Evolutionary conservation across 2,888 invertebrate genomes (phyloP), one percentile per base, ranked within the genome.

Genomic region (Acronicta psi): DNA sequence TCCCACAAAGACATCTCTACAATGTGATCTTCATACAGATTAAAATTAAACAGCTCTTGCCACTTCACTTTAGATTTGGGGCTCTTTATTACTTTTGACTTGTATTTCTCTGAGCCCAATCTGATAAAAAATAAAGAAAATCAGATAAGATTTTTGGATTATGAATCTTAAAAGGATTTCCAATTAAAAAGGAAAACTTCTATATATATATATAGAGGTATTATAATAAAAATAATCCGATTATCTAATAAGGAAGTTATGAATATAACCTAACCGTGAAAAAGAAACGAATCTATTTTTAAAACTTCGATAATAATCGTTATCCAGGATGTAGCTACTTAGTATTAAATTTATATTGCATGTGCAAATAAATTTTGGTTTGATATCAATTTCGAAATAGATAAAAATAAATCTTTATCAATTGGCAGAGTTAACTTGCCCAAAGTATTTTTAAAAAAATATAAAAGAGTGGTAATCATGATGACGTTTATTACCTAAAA

Each of bases 31-130:
- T 99, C 98, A 88, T 97, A 99, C 54, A 99, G 95, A 90, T 98
- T 98, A 37, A 99, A 95, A 90, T 99, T 98, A 86, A 99, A 98
- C 89, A 99, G 97, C 87, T 99, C 99, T 80, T 98, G 93, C 99
- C 99, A 99, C 80, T 97, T 94, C 3, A 97, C 96, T 84, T 72
- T 66, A 0, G 79, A 40, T 4, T 69, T 64, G 14, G 76, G 69
- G 52, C 97, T 96, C 95, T 96, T 96, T 55, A 96, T 94, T 67
- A 96, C 94, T 90, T 99, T 98, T 79, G 98, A 98, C 94, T 99
- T 99, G 91, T 97, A 98, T 92, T 99, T 99, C 93, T 99, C 99
- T 75, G 96, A 96, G 45, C 98, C 99, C 82, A 99, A 95, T 84
- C 98, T 98, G 82, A 9, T 42, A 9, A 14, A 43, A 49, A 42